Conservation (phyloP, 2,113 vertebrate genomes). For the Orthonyx spaldingii region DNA sequence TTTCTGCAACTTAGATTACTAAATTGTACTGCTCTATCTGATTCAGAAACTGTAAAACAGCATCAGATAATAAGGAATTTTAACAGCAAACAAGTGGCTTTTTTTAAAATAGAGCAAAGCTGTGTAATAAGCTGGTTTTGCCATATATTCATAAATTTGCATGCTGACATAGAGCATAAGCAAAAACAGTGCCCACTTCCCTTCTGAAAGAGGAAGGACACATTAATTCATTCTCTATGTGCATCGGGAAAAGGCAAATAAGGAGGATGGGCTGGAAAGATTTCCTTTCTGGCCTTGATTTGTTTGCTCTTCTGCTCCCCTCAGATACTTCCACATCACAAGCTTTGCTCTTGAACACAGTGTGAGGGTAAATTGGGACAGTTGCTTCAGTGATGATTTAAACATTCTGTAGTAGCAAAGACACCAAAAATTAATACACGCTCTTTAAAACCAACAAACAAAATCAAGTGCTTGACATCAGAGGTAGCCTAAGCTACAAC, state of each 20-base stretch:
- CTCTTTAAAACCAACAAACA: background rate
- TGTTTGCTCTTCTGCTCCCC: background rate
- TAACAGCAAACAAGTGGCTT: background rate
- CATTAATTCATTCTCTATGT: background rate
- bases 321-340: background rate
- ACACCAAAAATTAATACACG: background rate
- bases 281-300: background rate
- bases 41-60: background rate
- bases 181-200: background rate
- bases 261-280: background rate
- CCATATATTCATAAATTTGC: background rate
- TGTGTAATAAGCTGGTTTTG: background rate
- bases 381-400: background rate
- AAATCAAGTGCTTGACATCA: background rate
- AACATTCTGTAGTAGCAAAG: background rate
- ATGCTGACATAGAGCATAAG: background rate
- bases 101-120: background rate
- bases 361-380: background rate
- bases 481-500: background rate
- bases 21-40: background rate
- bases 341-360: background rate
- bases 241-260: background rate
- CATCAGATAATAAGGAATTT: background rate
- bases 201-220: background rate
- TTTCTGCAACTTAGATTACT: background rate